Evolutionary conservation across 2,113 vertebrate species (phyloP).

Genomic region (Grus americana): DNA sequence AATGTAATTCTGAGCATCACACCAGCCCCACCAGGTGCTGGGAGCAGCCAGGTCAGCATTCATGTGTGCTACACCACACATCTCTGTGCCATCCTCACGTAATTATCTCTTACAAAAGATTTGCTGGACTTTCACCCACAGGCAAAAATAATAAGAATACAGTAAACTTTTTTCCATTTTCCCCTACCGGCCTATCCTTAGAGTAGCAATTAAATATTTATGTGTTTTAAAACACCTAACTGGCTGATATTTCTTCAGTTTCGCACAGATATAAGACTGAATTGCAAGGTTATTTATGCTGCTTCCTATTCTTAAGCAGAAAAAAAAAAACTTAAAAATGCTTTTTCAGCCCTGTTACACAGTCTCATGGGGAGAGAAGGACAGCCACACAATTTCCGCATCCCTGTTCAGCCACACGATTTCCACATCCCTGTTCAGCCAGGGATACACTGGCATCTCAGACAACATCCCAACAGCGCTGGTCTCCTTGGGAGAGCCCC

Average conservation of each 20-base stretch:
- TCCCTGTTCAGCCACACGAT: not conserved
- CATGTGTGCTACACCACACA: not conserved
- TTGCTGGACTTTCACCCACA: slow-evolving; percentile 46
- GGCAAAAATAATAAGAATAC: slow-evolving; percentile 53
- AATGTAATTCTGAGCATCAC: slow-evolving; percentile 53
- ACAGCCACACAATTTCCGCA: rapidly evolving
- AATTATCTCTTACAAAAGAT: slow-evolving; percentile 72
- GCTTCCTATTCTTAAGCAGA: not conserved
- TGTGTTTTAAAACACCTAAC: slow-evolving; percentile 32
- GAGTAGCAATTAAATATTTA: slow-evolving; percentile 52
- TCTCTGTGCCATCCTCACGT: not conserved
- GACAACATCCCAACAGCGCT: not conserved
- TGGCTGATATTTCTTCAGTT: slow-evolving; percentile 31
- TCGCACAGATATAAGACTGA: not conserved
- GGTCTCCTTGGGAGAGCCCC: not conserved
- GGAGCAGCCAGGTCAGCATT: slow-evolving; percentile 63
- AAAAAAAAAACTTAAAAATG: not conserved
- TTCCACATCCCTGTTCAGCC: not conserved
- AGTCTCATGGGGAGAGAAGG: not conserved
- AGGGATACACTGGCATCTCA: not conserved
- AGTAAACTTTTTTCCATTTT: slow-evolving; percentile 52
- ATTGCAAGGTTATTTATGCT: not conserved
- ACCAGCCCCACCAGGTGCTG: not conserved
- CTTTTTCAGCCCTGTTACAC: not conserved
- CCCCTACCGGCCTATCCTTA: not conserved